Conservation (phyloP, 2,113 vertebrate species). For the Nibea coibor region DNA sequence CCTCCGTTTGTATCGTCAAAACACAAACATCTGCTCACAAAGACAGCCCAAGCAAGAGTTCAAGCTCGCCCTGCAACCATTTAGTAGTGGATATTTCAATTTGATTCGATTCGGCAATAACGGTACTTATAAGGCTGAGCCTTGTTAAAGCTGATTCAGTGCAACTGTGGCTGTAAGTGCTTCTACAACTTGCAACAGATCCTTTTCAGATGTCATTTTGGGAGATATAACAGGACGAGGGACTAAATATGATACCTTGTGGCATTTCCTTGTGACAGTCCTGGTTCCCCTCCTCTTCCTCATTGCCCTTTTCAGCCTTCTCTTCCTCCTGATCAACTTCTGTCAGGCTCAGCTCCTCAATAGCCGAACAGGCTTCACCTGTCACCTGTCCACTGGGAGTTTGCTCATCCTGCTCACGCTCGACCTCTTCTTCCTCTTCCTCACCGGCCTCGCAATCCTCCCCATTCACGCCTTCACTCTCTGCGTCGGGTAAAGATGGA, state of each 20-base stretch:
- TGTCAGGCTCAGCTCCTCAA: slow-evolving; percentile 71
- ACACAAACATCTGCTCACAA: background rate
- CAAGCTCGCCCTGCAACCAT: background rate
- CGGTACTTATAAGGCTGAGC: background rate
- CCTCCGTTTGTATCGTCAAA: slow-evolving; percentile 1
- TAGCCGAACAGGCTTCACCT: slow-evolving; percentile 55
- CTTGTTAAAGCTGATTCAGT: background rate
- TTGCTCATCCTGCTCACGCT: slow-evolving; percentile 55
- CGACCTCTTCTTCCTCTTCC: slow-evolving; percentile 38
- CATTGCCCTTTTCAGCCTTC: slow-evolving; percentile 32
- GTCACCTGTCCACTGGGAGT: background rate
- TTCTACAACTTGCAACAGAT: background rate
- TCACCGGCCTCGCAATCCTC: slow-evolving; percentile 55
- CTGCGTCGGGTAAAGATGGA: slow-evolving; percentile 85
- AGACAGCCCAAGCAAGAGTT: background rate
- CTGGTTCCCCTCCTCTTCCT: slow-evolving; percentile 60
- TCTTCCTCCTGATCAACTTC: slow-evolving; percentile 51
- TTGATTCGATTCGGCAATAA: slow-evolving; percentile 1
- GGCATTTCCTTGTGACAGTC: slow-evolving; percentile 80
- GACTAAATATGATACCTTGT: slow-evolving; percentile 84
- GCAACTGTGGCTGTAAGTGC: background rate
- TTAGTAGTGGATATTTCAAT: background rate
- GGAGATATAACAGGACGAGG: background rate
- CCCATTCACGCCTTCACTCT: slow-evolving; percentile 45
- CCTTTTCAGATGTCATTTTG: background rate